Percentiles rank a stretch among this genome's conserved stretches.
phyloP scores from a whole-genome alignment of 2,888 invertebrate genomes.

The Yponomeuta plumbellus region DNA sequence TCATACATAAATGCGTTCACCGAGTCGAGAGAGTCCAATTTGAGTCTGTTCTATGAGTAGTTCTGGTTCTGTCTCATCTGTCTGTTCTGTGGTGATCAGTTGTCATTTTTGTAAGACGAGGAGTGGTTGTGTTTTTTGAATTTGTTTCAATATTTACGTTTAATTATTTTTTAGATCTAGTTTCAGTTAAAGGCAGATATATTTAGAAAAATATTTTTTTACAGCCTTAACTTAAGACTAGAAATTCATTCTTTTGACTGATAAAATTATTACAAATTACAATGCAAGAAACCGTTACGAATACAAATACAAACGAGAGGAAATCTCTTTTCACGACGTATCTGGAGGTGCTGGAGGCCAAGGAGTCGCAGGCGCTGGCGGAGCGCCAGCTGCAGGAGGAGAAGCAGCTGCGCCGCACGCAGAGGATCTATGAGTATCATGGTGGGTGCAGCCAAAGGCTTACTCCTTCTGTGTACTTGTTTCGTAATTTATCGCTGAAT shows the following conservation, averaged over 20 bases:
- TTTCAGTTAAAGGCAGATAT: neutral
- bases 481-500: neutral
- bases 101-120: slow-evolving; percentile 40
- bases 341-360: slow-evolving; percentile 58
- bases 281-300: slow-evolving; percentile 74
- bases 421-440: slow-evolving; percentile 66
- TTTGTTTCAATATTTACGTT: slow-evolving; percentile 35
- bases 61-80: no score
- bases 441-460: slow-evolving; percentile 37
- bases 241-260: neutral
- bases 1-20: no score
- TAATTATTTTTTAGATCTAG: slow-evolving; percentile 33
- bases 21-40: no score
- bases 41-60: slow-evolving; percentile 3
- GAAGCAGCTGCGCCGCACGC: slow-evolving; percentile 60
- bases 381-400: slow-evolving; percentile 64
- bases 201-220: neutral
- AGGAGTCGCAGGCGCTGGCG: slow-evolving; percentile 53
- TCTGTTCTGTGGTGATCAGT: slow-evolving; percentile 31
- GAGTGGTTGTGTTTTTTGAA: slow-evolving; percentile 48
- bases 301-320: slow-evolving; percentile 57
- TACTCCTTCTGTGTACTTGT: neutral
- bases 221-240: neutral
- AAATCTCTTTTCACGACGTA: slow-evolving; percentile 66
- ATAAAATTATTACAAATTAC: slow-evolving; percentile 13